A percentile compares a stretch with the other conserved stretches of the same genome.
Evolutionary conservation across 2,888 invertebrate genomes (phyloP).

Genomic region (Chrysotoxum bicinctum): DNA sequence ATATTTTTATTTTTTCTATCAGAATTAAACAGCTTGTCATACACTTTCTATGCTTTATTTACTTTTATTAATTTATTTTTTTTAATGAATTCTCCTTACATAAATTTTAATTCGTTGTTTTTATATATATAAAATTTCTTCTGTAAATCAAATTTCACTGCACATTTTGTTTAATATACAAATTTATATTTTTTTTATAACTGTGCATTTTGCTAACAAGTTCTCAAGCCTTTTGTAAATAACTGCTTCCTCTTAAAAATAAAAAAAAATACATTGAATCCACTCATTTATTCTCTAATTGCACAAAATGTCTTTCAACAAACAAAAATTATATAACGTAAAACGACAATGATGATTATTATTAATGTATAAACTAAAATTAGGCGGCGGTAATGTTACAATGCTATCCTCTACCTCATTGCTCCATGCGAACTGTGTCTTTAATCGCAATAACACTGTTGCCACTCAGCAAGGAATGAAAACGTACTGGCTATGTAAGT

Average conservation of each 20-base stretch:
- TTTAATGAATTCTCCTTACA: neutral
- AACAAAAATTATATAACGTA: slow-evolving; percentile 20
- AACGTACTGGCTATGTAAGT: slow-evolving; percentile 82
- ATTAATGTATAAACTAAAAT: slow-evolving; percentile 63
- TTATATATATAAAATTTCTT: neutral
- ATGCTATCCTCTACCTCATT: slow-evolving; percentile 82
- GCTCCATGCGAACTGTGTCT: slow-evolving; percentile 81
- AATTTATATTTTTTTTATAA: slow-evolving; percentile 5
- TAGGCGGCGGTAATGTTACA: slow-evolving; percentile 81
- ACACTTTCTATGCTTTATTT: neutral
- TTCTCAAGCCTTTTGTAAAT: slow-evolving; percentile 57
- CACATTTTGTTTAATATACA: slow-evolving; percentile 12
- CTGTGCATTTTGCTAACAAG: slow-evolving; percentile 46
- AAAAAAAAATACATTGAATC: slow-evolving; percentile 30
- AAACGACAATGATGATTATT: slow-evolving; percentile 42
- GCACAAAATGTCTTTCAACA: slow-evolving; percentile 40
- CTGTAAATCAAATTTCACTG: neutral
- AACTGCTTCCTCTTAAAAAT: slow-evolving; percentile 52
- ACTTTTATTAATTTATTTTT: neutral
- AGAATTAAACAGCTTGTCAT: neutral
- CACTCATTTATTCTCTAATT: slow-evolving; percentile 53
- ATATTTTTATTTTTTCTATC: neutral
- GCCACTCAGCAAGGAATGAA: slow-evolving; percentile 82
- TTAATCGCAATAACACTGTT: slow-evolving; percentile 82
- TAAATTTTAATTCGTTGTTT: slow-evolving; percentile 10